phyloP scores from a whole-genome alignment of 2,113 vertebrate species.

The Fukomys damarensis region DNA sequence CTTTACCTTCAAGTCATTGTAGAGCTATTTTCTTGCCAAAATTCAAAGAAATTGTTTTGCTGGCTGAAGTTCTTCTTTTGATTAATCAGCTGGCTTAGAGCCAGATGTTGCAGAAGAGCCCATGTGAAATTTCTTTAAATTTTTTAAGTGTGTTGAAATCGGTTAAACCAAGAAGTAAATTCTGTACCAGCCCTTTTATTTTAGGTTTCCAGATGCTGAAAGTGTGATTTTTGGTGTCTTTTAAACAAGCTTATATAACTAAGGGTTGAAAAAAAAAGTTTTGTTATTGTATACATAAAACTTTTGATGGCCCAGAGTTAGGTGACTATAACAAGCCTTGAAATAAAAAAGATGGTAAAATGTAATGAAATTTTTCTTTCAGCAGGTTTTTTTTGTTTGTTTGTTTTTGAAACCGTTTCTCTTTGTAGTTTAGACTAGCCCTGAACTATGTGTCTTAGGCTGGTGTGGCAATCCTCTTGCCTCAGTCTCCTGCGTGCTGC shows the following conservation, averaged over 20 bases:
- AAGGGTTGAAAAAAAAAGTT: not conserved
- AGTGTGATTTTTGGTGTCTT: not conserved
- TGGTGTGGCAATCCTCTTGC: too few species aligned
- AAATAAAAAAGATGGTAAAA: not conserved
- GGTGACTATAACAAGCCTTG: not conserved
- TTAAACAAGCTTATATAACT: not conserved
- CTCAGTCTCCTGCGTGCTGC: too few species aligned
- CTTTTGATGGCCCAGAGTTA: not conserved
- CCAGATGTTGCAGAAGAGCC: not conserved
- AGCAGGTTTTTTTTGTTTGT: too few species aligned
- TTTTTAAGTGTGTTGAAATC: conserved; percentile 43
- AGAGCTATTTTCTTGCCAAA: conserved; percentile 63
- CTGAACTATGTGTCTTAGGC: too few species aligned
- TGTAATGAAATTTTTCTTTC: not conserved
- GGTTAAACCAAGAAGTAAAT: not conserved
- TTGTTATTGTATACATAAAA: not conserved
- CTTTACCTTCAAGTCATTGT: conserved; percentile 24
- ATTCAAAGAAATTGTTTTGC: conserved; percentile 61
- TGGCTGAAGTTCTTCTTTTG: conserved; percentile 58
- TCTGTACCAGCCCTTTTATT: not conserved
- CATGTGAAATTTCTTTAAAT: conserved; percentile 12
- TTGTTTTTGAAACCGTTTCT: too few species aligned
- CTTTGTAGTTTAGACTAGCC: too few species aligned
- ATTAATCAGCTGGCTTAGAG: conserved; percentile 8
- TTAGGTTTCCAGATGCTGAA: not conserved